These are phyloP conservation scores for Galeopterus variegatus DNA, from an alignment of 2,113 vertebrate species.

Conservation along the genomic window DNA sequence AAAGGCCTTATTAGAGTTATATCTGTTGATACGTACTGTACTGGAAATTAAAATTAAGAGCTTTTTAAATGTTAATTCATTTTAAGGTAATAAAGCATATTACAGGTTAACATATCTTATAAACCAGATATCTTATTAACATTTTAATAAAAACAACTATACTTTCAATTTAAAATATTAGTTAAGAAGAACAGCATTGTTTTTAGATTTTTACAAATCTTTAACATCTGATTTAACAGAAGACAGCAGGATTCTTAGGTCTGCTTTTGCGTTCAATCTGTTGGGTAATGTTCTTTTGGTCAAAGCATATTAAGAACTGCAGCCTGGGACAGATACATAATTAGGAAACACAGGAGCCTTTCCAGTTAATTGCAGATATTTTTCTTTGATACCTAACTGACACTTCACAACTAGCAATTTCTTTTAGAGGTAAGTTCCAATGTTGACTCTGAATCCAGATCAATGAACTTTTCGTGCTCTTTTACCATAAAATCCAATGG, in stretches of 20 bases:
- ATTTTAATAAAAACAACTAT: constrained; percentile 47
- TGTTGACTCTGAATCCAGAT: background rate
- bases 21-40: background rate
- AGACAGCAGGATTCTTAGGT: background rate
- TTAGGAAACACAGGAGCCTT: background rate
- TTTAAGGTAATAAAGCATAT: constrained; percentile 15
- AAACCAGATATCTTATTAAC: background rate
- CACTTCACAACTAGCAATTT: constrained; percentile 26
- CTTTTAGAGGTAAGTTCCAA: constrained; percentile 65
- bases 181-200: background rate
- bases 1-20: background rate
- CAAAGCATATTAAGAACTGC: background rate
- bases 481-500: constrained; percentile 29
- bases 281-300: background rate
- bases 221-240: background rate
- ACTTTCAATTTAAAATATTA: constrained; percentile 51
- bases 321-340: background rate
- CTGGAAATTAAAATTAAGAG: constrained; percentile 59
- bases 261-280: background rate
- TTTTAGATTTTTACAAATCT: background rate
- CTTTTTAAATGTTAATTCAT: background rate
- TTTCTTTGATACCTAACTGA: background rate
- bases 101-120: background rate
- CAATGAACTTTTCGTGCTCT: constrained; percentile 41
- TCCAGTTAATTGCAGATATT: constrained; percentile 39